phyloP scores from a whole-genome alignment of 1,140 invertebrate species.

The Zaprionus vittiger region DNA sequence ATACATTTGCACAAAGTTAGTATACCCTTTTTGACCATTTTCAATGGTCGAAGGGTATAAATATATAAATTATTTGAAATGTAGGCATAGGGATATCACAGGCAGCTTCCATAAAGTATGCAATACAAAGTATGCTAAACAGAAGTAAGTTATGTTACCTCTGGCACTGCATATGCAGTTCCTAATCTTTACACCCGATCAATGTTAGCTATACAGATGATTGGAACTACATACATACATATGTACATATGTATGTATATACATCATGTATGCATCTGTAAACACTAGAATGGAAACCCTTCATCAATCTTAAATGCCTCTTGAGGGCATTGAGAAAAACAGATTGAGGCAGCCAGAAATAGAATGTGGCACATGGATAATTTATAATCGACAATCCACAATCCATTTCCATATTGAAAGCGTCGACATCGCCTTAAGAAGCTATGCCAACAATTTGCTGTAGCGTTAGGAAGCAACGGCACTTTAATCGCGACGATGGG shows the following conservation, averaged over 20 bases:
- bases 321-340: background rate
- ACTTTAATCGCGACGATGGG: slow-evolving; percentile 63
- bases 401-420: slow-evolving; percentile 18
- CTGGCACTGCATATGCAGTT: no score
- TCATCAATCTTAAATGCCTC: background rate
- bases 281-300: background rate
- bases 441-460: slow-evolving; percentile 55
- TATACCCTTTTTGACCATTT: no score
- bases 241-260: background rate
- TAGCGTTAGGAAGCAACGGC: slow-evolving; percentile 65
- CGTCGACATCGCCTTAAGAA: slow-evolving; percentile 10
- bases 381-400: slow-evolving; percentile 29
- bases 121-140: no score
- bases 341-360: slow-evolving; percentile 3
- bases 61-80: no score
- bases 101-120: no score
- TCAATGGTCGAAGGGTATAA: no score
- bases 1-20: no score
- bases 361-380: slow-evolving; percentile 45
- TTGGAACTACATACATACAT: no score
- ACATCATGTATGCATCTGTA: background rate
- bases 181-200: no score
- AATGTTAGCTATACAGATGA: no score
- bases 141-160: no score
- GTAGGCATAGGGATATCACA: no score